Evolutionary conservation across 1,140 invertebrate genomes (phyloP).

Genomic region (Drosophila lacertosa): DNA sequence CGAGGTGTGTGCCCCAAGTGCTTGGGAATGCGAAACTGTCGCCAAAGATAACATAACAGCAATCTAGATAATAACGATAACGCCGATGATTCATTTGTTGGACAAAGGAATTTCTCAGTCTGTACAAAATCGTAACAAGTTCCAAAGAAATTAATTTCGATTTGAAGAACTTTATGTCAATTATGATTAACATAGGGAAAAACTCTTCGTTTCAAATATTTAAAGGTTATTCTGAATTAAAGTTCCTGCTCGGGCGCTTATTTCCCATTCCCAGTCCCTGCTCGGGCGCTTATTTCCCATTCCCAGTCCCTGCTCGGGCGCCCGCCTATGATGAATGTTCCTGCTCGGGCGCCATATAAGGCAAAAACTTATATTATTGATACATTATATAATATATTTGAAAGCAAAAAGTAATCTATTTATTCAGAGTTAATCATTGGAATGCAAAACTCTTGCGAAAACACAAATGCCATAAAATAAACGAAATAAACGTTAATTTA

Average conservation of each 20-base stretch:
- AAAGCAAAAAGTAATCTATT: neutral
- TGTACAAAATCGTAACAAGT: conserved; percentile 12
- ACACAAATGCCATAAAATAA: conserved; percentile 40
- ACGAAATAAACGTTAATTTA: conserved; percentile 59
- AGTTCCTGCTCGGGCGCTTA: too few species aligned
- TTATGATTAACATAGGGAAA: neutral
- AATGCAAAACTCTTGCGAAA: conserved; percentile 22
- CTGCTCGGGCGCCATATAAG: neutral
- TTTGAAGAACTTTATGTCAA: neutral
- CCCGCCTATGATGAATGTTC: neutral
- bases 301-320: neutral
- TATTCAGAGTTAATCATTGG: neutral
- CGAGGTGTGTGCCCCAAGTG: conserved; percentile 56
- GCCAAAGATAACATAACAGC: conserved; percentile 30
- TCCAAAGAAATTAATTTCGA: conserved; percentile 1
- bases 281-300: too few species aligned
- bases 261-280: too few species aligned
- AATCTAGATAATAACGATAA: conserved; percentile 2
- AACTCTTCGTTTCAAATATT: too few species aligned
- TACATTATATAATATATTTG: neutral
- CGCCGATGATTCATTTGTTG: conserved; percentile 22
- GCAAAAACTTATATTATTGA: neutral
- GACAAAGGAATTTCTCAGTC: neutral
- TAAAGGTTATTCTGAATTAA: neutral
- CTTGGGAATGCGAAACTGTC: conserved; percentile 60